Evolutionary conservation across 2,113 vertebrate species (phyloP).

Genomic region (Carollia perspicillata): DNA sequence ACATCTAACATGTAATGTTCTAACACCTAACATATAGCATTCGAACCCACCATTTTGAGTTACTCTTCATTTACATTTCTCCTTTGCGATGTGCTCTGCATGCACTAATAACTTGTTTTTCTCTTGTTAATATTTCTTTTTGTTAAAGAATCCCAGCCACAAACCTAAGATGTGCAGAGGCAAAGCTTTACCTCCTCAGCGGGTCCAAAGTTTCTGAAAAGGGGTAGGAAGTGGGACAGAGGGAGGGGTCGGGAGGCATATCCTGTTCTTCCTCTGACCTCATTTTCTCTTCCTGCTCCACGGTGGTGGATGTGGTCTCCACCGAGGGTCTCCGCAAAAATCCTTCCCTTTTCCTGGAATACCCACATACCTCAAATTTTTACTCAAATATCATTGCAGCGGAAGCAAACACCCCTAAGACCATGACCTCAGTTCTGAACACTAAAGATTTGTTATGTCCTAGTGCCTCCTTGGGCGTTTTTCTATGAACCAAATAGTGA

Average conservation of each 20-base stretch:
- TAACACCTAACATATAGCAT: no score
- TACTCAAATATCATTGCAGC: neutral
- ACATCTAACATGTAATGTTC: no score
- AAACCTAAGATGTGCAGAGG: neutral
- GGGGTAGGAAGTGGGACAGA: neutral
- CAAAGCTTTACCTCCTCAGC: neutral
- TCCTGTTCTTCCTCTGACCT: neutral
- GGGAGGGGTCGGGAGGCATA: no score
- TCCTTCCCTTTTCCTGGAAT: neutral
- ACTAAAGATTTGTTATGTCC: neutral
- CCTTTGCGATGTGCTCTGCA: neutral
- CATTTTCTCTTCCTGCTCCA: neutral
- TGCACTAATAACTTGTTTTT: neutral
- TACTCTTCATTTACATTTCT: neutral
- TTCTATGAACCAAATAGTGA: neutral
- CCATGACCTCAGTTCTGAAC: neutral
- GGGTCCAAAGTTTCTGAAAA: neutral
- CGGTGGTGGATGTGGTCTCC: rapidly evolving
- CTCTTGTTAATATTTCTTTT: neutral
- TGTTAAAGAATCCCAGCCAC: neutral
- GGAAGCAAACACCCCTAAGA: neutral
- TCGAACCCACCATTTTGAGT: neutral
- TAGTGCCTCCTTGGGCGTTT: neutral
- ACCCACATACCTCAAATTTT: neutral
- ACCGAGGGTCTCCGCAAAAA: no score